Conservation (phyloP, 2,113 vertebrate species). For the Ptilonorhynchus violaceus region DNA sequence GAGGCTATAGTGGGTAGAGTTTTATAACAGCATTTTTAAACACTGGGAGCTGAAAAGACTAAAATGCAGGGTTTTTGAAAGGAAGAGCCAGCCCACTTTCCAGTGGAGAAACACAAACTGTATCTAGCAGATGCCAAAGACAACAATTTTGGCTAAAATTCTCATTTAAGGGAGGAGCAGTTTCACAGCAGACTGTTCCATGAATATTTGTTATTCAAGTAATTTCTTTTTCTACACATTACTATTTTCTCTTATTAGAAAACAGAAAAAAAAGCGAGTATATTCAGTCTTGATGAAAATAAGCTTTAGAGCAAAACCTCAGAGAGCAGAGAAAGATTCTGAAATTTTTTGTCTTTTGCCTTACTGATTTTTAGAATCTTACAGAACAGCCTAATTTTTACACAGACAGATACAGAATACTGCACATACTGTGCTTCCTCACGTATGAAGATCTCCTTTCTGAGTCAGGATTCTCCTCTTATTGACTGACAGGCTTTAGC, state of each 20-base stretch:
- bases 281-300: background rate
- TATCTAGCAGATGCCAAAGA: background rate
- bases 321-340: background rate
- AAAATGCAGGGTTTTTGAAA: background rate
- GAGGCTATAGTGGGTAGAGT: background rate
- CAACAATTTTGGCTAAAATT: background rate
- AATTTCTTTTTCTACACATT: background rate
- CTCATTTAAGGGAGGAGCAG: background rate
- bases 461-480: background rate
- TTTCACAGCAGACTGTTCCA: background rate
- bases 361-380: background rate
- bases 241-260: background rate
- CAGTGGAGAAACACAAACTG: background rate
- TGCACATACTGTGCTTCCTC: background rate
- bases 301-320: background rate
- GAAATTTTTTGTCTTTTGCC: background rate
- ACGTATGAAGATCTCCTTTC: background rate
- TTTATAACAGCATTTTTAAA: background rate
- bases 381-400: background rate
- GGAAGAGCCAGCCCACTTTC: background rate
- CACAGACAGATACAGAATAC: background rate
- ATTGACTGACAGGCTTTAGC: background rate
- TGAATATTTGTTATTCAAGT: background rate
- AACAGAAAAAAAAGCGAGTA: background rate
- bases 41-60: background rate